Conservation (phyloP, 37 sponge, comb jelly and placozoan species). For the Halichondria panicea region DNA sequence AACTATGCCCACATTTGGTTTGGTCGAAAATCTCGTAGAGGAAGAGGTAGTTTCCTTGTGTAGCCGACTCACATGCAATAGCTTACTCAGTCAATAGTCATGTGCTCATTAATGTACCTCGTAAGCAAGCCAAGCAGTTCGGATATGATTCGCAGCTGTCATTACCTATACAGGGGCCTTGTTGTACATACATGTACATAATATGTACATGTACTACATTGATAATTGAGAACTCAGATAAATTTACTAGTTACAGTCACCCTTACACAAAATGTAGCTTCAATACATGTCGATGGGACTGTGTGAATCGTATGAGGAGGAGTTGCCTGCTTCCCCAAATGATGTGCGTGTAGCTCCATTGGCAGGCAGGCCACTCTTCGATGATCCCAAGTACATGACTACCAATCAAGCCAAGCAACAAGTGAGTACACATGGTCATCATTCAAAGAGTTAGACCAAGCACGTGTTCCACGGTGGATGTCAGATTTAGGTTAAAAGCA, state of each 20-base stretch:
- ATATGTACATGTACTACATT: background rate
- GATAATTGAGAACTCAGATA: too few species aligned
- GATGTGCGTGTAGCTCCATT: too few species aligned
- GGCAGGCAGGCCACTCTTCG: constrained; percentile 25
- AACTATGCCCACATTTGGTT: constrained; percentile 53
- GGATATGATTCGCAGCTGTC: background rate
- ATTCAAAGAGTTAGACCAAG: too few species aligned
- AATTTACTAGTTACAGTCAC: background rate
- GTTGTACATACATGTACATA: constrained; percentile 9
- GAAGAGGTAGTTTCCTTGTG: constrained; percentile 61
- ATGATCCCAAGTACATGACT: constrained; percentile 46
- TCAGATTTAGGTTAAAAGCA: too few species aligned
- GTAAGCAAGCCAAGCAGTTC: background rate
- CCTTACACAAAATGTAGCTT: constrained; percentile 32
- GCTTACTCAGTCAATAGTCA: background rate
- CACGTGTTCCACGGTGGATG: too few species aligned
- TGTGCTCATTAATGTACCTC: too few species aligned
- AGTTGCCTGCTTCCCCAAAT: background rate
- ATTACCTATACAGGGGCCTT: background rate
- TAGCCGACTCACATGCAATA: background rate
- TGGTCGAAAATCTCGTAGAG: constrained; percentile 65
- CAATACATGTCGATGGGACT: constrained; percentile 73
- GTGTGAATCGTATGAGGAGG: constrained; percentile 38
- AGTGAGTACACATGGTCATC: too few species aligned
- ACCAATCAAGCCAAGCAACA: too few species aligned